Evolutionary conservation across 2,888 invertebrate genomes (phyloP), one percentile per base, ranked within the genome.

Genomic region (Nymphalis urticae): DNA sequence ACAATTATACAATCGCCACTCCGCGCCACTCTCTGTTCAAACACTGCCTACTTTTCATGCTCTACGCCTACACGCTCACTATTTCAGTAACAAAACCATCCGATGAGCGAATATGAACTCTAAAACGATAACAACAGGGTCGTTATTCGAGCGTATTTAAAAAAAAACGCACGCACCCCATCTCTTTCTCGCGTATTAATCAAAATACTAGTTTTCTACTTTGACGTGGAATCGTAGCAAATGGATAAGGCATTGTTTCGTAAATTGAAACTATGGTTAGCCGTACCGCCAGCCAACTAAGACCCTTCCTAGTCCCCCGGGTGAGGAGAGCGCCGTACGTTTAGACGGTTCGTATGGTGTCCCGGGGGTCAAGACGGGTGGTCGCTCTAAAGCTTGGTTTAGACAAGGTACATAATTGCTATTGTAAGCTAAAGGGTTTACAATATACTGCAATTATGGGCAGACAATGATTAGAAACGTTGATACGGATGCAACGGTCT

Each of bases 241-340:
- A 91, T 92, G 92, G 92, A 91, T 92, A 92, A 90, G 91, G 90
- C 84, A 91, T 92, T 92, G 92, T 92, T 89, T 89, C 83, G 86
- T 87, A 92, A 92, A 92, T 92, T 92, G 92, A 91, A 92, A 91
- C 89, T 88, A 89, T 88, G 85, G 88, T 85, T 87, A 82, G 81
- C 78, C 79, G 85, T 80, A 79, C 81, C 82, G 73, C 90, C 85
- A 80, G 75, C 75, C 59, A 83, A 79, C 72, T 76, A 69, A 80
- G 90, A 82, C 69, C 89, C 74, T 75, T 84, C 77, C 77, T 76
- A 74, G 76, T 76, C 71, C 76, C 71, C 72, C 71, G 69, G 68
- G 62, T 69, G 66, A 67, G 67, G 66, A 62, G 71, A 65, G 62
- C 59, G 66, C 66, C 74, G 72, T 73, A 69, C 72, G 62, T 63